Percentiles rank a stretch among this genome's conserved stretches.
Conservation (phyloP, 1,140 invertebrate genomes). For the Heliconius himera region DNA sequence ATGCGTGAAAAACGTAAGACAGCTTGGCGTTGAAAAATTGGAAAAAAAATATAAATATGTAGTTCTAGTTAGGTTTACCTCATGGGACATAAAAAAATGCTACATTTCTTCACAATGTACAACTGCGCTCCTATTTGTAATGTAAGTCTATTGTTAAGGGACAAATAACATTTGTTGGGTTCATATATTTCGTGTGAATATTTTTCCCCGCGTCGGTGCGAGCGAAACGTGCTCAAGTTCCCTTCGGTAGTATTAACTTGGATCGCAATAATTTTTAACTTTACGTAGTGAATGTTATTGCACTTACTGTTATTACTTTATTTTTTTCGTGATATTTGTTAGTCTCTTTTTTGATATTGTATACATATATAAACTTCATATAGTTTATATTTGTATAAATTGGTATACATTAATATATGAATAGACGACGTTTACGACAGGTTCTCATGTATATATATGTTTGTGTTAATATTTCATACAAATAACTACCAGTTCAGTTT, state of each 20-base stretch:
- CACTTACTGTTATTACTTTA: neutral
- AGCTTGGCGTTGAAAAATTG: no score
- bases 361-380: neutral
- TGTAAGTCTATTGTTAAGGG: constrained; percentile 10
- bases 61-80: neutral
- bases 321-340: neutral
- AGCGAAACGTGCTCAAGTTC: neutral
- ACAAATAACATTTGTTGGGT: constrained; percentile 15
- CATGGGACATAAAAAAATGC: neutral
- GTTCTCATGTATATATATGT: no score
- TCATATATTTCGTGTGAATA: neutral
- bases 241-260: constrained; percentile 14
- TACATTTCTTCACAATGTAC: neutral
- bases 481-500: no score
- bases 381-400: no score
- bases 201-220: neutral
- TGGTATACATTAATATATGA: no score
- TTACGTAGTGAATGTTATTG: neutral
- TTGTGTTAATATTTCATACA: no score
- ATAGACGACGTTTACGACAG: no score
- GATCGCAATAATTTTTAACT: constrained; percentile 8
- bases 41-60: no score
- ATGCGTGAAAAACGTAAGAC: neutral
- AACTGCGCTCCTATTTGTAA: neutral
- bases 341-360: neutral